Evolutionary conservation across 2,797 vertebrate species (phyloP).

Genomic region (Syndactyla subalaris): DNA sequence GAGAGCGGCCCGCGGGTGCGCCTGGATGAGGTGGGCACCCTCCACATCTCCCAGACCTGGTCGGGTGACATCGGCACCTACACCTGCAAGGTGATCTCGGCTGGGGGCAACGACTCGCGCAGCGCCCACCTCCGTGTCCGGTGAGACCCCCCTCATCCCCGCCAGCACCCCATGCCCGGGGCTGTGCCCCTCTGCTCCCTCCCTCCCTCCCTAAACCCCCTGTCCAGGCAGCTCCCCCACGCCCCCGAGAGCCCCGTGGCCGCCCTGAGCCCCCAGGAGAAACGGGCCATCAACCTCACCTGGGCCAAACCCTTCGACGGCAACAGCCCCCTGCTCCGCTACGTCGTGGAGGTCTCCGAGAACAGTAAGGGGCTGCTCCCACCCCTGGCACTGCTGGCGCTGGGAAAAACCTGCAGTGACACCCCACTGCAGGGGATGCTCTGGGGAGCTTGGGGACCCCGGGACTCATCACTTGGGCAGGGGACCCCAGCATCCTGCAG

Average conservation of each 20-base stretch:
- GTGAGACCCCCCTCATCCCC: slow-evolving; percentile 63
- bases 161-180: fast-evolving
- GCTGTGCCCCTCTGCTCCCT: neutral
- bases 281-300: slow-evolving; percentile 91
- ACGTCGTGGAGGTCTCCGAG: slow-evolving; percentile 94
- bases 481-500: neutral
- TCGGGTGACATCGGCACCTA: slow-evolving; percentile 96
- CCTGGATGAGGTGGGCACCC: slow-evolving; percentile 84
- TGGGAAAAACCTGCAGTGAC: fast-evolving
- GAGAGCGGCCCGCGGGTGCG: slow-evolving; percentile 84
- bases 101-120: slow-evolving; percentile 92
- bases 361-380: slow-evolving; percentile 86
- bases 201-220: neutral
- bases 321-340: slow-evolving; percentile 93
- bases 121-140: slow-evolving; percentile 92
- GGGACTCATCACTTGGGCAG: fast-evolving
- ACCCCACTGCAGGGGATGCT: fast-evolving
- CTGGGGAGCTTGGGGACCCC: fast-evolving
- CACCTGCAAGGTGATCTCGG: slow-evolving; percentile 91
- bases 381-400: neutral
- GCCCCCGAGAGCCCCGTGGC: slow-evolving; percentile 90
- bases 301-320: slow-evolving; percentile 96
- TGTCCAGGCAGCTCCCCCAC: slow-evolving; percentile 90
- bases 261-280: slow-evolving; percentile 83
- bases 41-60: slow-evolving; percentile 97